Evolutionary conservation across 1,140 invertebrate genomes (phyloP), one percentile per base, ranked within the genome.

Genomic region (Polyergus mexicanus): DNA sequence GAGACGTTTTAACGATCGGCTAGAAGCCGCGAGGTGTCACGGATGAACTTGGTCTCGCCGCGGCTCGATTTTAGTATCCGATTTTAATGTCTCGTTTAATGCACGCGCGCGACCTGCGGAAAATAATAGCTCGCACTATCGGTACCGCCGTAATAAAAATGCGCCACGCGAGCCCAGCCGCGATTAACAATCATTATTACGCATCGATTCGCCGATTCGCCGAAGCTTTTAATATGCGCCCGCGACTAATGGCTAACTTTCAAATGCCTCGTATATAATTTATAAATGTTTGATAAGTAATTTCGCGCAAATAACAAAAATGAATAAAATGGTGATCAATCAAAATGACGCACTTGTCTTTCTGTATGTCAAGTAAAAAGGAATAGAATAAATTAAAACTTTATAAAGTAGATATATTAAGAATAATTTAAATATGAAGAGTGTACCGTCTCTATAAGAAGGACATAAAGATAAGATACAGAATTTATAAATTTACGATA

Each of bases 31-130:
- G 58, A 89, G 87, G 56, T 86, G 85, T 86, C 78, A 58, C 13
- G 54, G 85, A 77, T 68, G 58, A 66, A 84, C 63, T 51, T 47
- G 35, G 65, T 28, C 47, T 51, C 47, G 47, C 13, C 13, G 16
- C 13, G 54, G 56, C 60, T 66, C 86, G 81, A 85, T 89, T 84
- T 76, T 76, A 87, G 44, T 78, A 54, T 38, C 25, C 63, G 86
- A 76, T 88, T 88, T 88, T 88, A 88, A 77, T 80, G 28, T 8
- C n/a, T 65, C 38, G 69, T 85, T 85, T 84, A 77, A 84, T 69
- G 28, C 58, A 76, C 47, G 81, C 69, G 32, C 54, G 35, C 19
- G 68, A 11, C 69, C 41, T 35, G 54, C 51, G 19, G 68, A 86
- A 86, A 84, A 86, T 84, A 74, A 86, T 74, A 65, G 68, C 68